Evolutionary conservation across 53 echinoderm and acorn worm genomes (phyloP).

Genomic region (Echinarachnius parma): DNA sequence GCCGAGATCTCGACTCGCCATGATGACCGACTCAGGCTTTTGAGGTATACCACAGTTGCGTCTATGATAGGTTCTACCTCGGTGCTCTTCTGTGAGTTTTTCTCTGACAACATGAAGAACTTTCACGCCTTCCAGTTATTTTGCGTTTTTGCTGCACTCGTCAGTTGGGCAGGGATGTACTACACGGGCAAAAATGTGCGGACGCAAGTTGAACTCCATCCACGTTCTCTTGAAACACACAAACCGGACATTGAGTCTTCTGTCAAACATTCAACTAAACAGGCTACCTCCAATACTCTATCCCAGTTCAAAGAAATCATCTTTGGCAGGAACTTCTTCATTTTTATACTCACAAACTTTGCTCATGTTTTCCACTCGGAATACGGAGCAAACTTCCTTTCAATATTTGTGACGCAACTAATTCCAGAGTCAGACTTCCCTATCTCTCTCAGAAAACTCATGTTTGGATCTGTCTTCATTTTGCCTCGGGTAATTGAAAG

Average conservation of each 20-base stretch:
- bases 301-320: slow-evolving; percentile 73
- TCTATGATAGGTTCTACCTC: slow-evolving; percentile 64
- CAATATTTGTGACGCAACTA: slow-evolving; percentile 77
- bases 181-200: slow-evolving; percentile 76
- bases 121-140: slow-evolving; percentile 75
- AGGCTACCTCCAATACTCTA: slow-evolving; percentile 11
- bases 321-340: slow-evolving; percentile 61
- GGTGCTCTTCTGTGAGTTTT: slow-evolving; percentile 65
- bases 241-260: too few species aligned
- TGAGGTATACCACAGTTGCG: slow-evolving; percentile 69
- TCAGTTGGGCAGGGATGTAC: slow-evolving; percentile 82
- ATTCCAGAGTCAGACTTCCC: slow-evolving; percentile 62
- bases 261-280: too few species aligned
- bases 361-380: slow-evolving; percentile 70
- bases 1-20: slow-evolving; percentile 83
- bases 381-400: slow-evolving; percentile 78
- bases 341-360: slow-evolving; percentile 80
- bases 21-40: slow-evolving; percentile 75
- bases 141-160: slow-evolving; percentile 70
- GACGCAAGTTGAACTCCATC: slow-evolving; percentile 33
- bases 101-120: slow-evolving; percentile 76
- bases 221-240: too few species aligned
- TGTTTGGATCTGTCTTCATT: slow-evolving; percentile 80
- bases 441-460: slow-evolving; percentile 51
- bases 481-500: slow-evolving; percentile 87